Base-by-base conservation (phyloP, 2,797 vertebrate genomes). In the Galaxias olidus region DNA sequence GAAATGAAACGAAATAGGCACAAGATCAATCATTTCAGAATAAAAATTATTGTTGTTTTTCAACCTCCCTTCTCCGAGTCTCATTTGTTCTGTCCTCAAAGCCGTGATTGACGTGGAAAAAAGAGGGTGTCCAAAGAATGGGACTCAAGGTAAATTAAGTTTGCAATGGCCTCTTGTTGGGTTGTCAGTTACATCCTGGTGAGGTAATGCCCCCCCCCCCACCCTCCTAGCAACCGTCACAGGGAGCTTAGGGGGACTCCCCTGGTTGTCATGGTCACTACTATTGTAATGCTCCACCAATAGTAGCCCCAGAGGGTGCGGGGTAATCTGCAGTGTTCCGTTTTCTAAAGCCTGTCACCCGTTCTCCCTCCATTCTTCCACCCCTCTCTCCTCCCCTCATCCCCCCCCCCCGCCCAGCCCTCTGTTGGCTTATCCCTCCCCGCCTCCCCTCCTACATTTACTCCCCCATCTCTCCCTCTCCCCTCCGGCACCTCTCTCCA, bases 1-100 rank as follows among this genome's bases (percentile, higher is more conserved):
- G 61, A 59, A 44, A 67, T 64, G 51, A 58, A 85, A 64, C 59
- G n/a, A 43, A 85, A 80, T 75, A 69, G 76, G 83, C 84, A 89
- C 79, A 85, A 81, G 78, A 84, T 72, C 59, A 84, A 76, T 90
- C 88, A 89, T 91, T 89, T 90, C 83, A 85, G 81, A 91, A 91
- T 90, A 90, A 93, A 87, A 83, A 68, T 77, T 76, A 64, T 84
- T 84, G 76, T 84, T 86, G 30, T 90, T 85, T 84, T 90, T 86
- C 82, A 86, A 86, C 59, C 11, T 19, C 54, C 48, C 15, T 70
- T 78, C 10, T 63, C 9, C 40, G 43, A n/a, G 66, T 68, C 55
- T 82, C 46, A 76, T 73, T 74, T 83, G 17, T 82, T 61, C 30
- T 65, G 20, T 79, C 54, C 76, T 14, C 63, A 9, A 59, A 68